Evolutionary conservation across 2,888 invertebrate genomes (phyloP), one percentile per base, ranked within the genome.

Genomic region (Hirtodrosophila alboralis): DNA sequence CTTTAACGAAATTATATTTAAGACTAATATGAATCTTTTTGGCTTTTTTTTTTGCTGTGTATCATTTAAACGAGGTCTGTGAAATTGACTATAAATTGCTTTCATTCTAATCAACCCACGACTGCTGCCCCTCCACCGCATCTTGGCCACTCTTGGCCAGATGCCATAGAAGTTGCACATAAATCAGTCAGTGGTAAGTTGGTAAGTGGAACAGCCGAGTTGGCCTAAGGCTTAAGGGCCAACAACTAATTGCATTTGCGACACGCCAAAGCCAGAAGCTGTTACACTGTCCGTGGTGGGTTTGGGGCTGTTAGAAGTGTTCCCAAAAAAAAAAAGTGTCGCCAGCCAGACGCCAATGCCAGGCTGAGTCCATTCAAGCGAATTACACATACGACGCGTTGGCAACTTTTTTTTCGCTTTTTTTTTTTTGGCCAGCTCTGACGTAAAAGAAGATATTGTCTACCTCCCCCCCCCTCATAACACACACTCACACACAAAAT

Each of bases 171-270:
- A 21, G 34, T 14, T 38, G 38, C 40, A 31, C 41, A 59, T 69
- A 66, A 70, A 65, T 60, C 72, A 53, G 40, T 60, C 66, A 53
- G 40, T 44, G 49, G 16, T 44, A 67, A 70, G 18, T 70, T 44
- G 49, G 16, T 44, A 67, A 70, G 18, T 70, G 68, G 71, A 48
- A 36, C 81, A 58, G 53, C 52, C 52, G 37, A 59, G 56, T 76
- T 80, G 56, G 67, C 56, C 28, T 18, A 48, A 13, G 49, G 49
- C 66, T 59, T 62, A 62, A 65, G 56, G 59, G 40, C n/a, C n/a
- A n/a, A n/a, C 54, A 66, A 54, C 83, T 83, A 85, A 81, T 78
- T 78, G 77, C 81, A 80, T 71, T 77, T 54, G 28, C 47, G 43
- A n/a, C 43, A 37, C 14, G 33, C 30, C 44, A 54, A 37, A 33